Percentiles rank a stretch among this genome's conserved stretches.
phyloP scores from a whole-genome alignment of 1,140 invertebrate genomes.

The Ceratoteleas bidentatus region DNA sequence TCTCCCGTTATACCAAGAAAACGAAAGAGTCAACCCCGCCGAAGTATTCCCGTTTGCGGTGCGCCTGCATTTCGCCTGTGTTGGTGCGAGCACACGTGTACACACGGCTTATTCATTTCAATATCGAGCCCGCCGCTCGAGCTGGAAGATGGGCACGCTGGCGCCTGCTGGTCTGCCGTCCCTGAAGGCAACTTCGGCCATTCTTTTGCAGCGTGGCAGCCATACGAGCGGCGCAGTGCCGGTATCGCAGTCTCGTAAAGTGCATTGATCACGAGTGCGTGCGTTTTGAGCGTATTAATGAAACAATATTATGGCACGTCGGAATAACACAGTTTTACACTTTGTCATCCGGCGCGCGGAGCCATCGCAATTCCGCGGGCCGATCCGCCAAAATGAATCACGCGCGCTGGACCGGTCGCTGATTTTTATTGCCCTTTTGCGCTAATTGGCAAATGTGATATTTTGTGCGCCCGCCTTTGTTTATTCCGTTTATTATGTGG shows the following conservation, averaged over 20 bases:
- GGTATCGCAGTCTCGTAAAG: conserved; percentile 68
- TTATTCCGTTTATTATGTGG: background rate
- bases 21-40: conserved; percentile 13
- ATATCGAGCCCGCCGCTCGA: conserved; percentile 32
- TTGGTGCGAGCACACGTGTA: conserved; percentile 16
- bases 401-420: conserved; percentile 6
- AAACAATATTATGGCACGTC: conserved; percentile 55
- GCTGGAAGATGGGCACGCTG: conserved; percentile 40
- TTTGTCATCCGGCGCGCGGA: conserved; percentile 39
- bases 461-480: conserved; percentile 1
- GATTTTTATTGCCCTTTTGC: conserved; percentile 11
- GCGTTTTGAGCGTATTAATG: conserved; percentile 48
- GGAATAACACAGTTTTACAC: conserved; percentile 44
- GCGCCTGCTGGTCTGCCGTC: conserved; percentile 53
- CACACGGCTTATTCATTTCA: conserved; percentile 52
- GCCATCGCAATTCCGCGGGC: conserved; percentile 26
- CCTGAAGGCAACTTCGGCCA: conserved; percentile 48
- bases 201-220: conserved; percentile 35
- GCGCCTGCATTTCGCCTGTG: background rate
- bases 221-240: conserved; percentile 60
- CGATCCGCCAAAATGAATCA: conserved; percentile 23
- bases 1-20: conserved; percentile 9
- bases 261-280: conserved; percentile 60
- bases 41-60: conserved; percentile 9
- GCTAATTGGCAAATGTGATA: conserved; percentile 19